Evolutionary conservation across 2,113 vertebrate species (phyloP).

Genomic region (Turdus rufiventris): DNA sequence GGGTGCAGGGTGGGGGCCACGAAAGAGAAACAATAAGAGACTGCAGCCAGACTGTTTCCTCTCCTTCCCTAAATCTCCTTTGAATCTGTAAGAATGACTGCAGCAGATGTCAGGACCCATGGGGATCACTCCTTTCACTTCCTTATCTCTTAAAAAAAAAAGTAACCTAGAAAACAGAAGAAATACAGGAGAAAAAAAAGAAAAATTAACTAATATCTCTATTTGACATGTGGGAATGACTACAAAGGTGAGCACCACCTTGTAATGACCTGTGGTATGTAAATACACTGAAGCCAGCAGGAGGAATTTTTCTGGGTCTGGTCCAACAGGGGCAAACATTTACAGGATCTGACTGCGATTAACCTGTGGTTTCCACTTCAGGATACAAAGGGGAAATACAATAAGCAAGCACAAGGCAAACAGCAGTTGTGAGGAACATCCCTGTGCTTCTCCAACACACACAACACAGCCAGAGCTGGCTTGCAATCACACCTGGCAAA

Average conservation of each 20-base stretch:
- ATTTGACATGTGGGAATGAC: constrained; percentile 1
- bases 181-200: background rate
- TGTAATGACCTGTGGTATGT: constrained; percentile 51
- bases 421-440: background rate
- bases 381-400: background rate
- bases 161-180: constrained; percentile 14
- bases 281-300: constrained; percentile 32
- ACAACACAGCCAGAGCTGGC: background rate
- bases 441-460: background rate
- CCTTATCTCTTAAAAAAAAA: constrained; percentile 13
- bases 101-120: constrained; percentile 54
- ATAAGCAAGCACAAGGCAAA: background rate
- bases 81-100: constrained; percentile 40
- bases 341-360: constrained; percentile 39
- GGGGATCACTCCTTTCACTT: constrained; percentile 8
- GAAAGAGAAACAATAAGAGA: constrained; percentile 37
- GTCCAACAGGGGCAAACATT: constrained; percentile 45
- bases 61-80: constrained; percentile 36
- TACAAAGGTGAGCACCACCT: constrained; percentile 51
- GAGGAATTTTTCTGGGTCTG: constrained; percentile 38
- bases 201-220: background rate
- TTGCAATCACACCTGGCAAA: background rate
- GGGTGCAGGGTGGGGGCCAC: constrained; percentile 46
- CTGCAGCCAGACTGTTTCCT: constrained; percentile 30
- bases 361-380: constrained; percentile 29